These are phyloP conservation scores for Lumbricus terrestris DNA, from an alignment of 2,888 invertebrate species.

Conservation along the genomic window DNA sequence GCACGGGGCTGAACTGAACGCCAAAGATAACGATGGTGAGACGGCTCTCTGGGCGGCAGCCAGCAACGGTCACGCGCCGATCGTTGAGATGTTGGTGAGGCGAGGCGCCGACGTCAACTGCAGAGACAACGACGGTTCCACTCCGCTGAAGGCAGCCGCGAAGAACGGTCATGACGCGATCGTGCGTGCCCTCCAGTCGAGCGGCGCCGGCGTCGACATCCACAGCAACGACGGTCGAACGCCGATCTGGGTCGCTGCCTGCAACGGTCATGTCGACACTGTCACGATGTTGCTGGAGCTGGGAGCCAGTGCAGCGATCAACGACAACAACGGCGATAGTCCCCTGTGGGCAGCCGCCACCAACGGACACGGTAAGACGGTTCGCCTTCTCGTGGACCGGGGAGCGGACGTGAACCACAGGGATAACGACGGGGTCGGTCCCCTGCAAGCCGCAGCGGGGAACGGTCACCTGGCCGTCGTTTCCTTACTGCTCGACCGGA, in stretches of 20 bases:
- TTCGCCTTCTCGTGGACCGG: conserved; percentile 9
- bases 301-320: conserved; percentile 17
- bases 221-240: conserved; percentile 13
- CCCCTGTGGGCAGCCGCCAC: conserved; percentile 4
- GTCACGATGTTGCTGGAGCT: conserved; percentile 22
- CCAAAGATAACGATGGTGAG: conserved; percentile 20
- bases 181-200: not conserved
- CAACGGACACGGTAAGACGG: not conserved
- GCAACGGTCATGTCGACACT: conserved; percentile 9
- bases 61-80: not conserved
- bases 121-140: conserved; percentile 16
- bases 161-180: not conserved
- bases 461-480: not conserved
- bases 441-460: not conserved
- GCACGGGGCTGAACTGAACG: not conserved
- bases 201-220: conserved; percentile 18
- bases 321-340: conserved; percentile 11
- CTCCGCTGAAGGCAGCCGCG: conserved; percentile 24
- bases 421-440: not conserved
- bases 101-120: conserved; percentile 22
- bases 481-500: not conserved
- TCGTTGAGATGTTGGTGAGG: conserved; percentile 16
- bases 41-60: conserved; percentile 23
- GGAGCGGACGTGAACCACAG: not conserved
- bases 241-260: conserved; percentile 22